Evolutionary conservation across 2,888 invertebrate species (phyloP).

Genomic region (Lepidonotus clava): DNA sequence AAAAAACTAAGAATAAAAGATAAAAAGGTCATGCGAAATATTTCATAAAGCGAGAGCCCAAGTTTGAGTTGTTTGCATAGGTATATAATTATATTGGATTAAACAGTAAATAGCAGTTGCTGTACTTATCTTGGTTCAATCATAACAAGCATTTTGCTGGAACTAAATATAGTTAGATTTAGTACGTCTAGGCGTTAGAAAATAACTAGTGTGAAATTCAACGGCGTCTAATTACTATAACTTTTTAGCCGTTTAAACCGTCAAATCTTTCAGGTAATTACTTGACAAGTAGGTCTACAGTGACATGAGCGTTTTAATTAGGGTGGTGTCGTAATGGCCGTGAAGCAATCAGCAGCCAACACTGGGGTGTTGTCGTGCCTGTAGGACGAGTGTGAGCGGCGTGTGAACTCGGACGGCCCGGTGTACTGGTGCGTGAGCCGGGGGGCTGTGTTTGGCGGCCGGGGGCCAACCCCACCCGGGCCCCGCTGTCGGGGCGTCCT

Average conservation of each 20-base stretch:
- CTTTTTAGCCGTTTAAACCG: constrained; percentile 22
- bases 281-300: neutral
- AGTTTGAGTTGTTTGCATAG: too few species aligned
- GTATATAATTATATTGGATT: too few species aligned
- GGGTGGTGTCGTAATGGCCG: neutral
- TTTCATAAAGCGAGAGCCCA: too few species aligned
- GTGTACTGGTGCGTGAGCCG: neutral
- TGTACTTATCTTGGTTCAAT: too few species aligned
- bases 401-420: neutral
- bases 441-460: neutral
- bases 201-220: neutral
- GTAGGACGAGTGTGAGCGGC: neutral
- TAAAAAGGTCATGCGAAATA: too few species aligned
- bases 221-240: neutral
- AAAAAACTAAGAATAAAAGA: too few species aligned
- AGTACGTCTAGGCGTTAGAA: neutral
- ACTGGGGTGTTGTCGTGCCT: neutral
- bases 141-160: too few species aligned
- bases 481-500: neutral
- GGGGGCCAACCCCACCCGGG: neutral
- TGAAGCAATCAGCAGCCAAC: neutral
- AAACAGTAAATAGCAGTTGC: too few species aligned
- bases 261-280: constrained; percentile 2
- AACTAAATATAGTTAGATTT: neutral
- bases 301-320: constrained; percentile 34